Evolutionary conservation across 2,113 vertebrate genomes (phyloP).

Genomic region (Clinocottus analis): DNA sequence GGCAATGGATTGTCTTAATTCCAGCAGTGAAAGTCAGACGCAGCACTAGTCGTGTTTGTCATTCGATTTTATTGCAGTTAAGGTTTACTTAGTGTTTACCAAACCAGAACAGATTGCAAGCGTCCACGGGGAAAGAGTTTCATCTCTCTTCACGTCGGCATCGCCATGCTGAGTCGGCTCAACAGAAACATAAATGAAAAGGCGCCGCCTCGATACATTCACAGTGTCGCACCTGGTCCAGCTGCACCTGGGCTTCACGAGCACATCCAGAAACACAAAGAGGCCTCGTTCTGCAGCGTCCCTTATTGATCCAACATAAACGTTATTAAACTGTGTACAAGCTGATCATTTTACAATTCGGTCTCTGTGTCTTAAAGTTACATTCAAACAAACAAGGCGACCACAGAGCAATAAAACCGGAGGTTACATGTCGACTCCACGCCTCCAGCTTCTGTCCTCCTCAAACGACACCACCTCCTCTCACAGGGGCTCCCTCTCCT

Average conservation of each 20-base stretch:
- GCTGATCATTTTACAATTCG: slow-evolving; percentile 38
- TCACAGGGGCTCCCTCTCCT: neutral
- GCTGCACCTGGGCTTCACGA: slow-evolving; percentile 17
- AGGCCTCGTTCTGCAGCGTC: slow-evolving; percentile 29
- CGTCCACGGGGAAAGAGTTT: slow-evolving; percentile 51
- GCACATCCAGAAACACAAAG: slow-evolving; percentile 19
- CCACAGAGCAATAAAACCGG: slow-evolving; percentile 30
- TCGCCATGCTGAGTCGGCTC: slow-evolving; percentile 31
- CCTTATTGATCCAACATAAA: slow-evolving; percentile 49
- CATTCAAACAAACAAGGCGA: slow-evolving; percentile 73
- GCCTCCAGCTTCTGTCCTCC: neutral
- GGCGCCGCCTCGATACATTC: slow-evolving; percentile 67
- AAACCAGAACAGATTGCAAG: slow-evolving; percentile 72
- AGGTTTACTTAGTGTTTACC: slow-evolving; percentile 75
- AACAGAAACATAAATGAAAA: slow-evolving; percentile 2
- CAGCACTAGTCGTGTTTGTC: slow-evolving; percentile 46
- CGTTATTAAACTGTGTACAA: slow-evolving; percentile 25
- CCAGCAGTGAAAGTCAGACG: slow-evolving; percentile 44
- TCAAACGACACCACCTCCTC: neutral
- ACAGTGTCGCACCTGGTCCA: slow-evolving; percentile 39
- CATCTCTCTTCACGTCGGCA: slow-evolving; percentile 14
- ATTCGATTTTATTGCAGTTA: slow-evolving; percentile 80
- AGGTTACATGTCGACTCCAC: slow-evolving; percentile 31
- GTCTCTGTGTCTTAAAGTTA: slow-evolving; percentile 60
- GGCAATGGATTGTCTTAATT: no score